Conservation (phyloP, 1,140 invertebrate species). For the Drosophila bifasciata region DNA sequence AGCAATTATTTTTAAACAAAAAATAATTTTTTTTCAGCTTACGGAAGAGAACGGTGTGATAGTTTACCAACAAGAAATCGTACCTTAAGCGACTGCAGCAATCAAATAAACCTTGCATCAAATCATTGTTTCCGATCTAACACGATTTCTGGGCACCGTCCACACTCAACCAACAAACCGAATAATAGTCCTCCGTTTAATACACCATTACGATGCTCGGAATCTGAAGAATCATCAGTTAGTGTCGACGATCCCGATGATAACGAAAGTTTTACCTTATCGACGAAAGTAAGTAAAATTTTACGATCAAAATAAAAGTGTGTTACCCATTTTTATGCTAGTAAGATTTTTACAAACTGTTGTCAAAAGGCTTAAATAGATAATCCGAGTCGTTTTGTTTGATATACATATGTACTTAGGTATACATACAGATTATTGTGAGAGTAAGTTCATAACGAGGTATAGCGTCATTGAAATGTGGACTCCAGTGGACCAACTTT, state of each 20-base stretch:
- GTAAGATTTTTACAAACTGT: too few relatives aligned
- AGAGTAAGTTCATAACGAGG: too few relatives aligned
- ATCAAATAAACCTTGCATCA: conserved; percentile 74
- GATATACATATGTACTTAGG: too few relatives aligned
- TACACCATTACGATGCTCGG: conserved; percentile 87
- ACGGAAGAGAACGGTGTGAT: conserved; percentile 89
- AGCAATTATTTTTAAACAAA: neutral
- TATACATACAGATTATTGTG: too few relatives aligned
- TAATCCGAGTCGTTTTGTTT: too few relatives aligned
- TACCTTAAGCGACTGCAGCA: conserved; percentile 87
- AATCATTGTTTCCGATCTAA: conserved; percentile 60
- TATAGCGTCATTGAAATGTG: too few relatives aligned
- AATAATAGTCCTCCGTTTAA: conserved; percentile 87
- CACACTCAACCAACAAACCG: conserved; percentile 86
- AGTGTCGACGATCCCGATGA: conserved; percentile 90
- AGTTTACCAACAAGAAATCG: conserved; percentile 89
- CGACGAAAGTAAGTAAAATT: conserved; percentile 59
- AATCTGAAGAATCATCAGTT: conserved; percentile 89
- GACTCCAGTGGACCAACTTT: too few relatives aligned
- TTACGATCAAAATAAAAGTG: neutral
- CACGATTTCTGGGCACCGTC: conserved; percentile 85
- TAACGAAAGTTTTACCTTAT: conserved; percentile 80
- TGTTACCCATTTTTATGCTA: too few relatives aligned
- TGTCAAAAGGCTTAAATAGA: too few relatives aligned
- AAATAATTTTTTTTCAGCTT: conserved; percentile 27